These are phyloP conservation scores for Trochalopteron elliotii DNA, from an alignment of 2,113 vertebrate species.

Conservation along the genomic window DNA sequence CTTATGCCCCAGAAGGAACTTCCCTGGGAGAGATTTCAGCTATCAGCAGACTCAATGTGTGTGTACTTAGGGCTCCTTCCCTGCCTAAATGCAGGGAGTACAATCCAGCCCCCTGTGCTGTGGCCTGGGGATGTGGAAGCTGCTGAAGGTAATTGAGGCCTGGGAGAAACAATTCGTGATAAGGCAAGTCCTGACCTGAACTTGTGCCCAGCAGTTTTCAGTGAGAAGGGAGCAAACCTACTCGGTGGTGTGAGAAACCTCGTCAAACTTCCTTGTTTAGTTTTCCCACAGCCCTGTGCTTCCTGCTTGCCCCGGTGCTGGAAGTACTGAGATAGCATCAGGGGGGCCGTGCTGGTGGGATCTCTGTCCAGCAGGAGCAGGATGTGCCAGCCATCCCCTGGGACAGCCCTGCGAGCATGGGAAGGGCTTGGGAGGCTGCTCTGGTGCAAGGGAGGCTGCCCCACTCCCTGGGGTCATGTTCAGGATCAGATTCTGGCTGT, in stretches of 20 bases:
- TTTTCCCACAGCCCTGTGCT: conserved; percentile 62
- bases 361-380: not conserved
- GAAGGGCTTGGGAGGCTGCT: not conserved
- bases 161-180: not conserved
- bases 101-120: fast-evolving
- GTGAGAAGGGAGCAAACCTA: conserved; percentile 3
- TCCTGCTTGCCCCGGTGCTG: conserved; percentile 11
- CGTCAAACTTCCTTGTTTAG: conserved; percentile 33
- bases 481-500: not conserved
- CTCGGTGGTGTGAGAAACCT: conserved; percentile 27
- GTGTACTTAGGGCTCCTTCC: fast-evolving
- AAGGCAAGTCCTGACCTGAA: conserved; percentile 44
- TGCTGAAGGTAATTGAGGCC: not conserved
- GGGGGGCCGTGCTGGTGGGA: not conserved
- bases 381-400: conserved; percentile 2
- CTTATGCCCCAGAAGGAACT: not conserved
- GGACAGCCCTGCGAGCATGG: not conserved
- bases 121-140: not conserved
- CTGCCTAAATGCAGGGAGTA: fast-evolving
- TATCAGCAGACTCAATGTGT: fast-evolving
- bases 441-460: not conserved
- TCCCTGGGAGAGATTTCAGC: not conserved
- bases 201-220: not conserved
- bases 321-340: conserved; percentile 25
- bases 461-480: not conserved